A percentile compares a stretch with the other conserved stretches of the same genome.
Evolutionary conservation across 2,113 vertebrate genomes (phyloP).

Genomic region (Manacus vitellinus): DNA sequence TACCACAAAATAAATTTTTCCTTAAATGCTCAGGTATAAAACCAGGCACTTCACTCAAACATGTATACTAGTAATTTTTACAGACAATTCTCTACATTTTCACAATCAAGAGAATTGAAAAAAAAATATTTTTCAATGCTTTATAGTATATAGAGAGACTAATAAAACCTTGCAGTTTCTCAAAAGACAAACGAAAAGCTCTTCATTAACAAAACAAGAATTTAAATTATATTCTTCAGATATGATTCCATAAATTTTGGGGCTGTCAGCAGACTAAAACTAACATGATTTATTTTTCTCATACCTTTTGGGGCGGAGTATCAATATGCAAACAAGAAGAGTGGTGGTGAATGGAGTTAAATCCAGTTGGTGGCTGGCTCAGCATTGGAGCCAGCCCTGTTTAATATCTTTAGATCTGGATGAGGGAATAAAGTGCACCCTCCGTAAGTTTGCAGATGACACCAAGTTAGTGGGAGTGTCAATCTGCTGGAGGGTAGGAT

Average conservation of each 20-base stretch:
- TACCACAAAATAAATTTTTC: background rate
- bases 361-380: background rate
- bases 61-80: background rate
- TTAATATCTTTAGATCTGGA: background rate
- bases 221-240: background rate
- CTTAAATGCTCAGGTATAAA: background rate
- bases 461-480: background rate
- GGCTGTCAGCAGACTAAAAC: background rate
- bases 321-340: background rate
- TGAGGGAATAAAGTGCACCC: background rate
- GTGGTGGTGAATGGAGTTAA: background rate
- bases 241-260: background rate
- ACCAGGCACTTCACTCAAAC: background rate
- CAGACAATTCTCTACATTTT: background rate
- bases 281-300: background rate
- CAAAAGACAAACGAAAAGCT: background rate
- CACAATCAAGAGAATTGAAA: background rate
- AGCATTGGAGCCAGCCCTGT: background rate
- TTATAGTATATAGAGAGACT: background rate
- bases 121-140: background rate
- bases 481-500: background rate
- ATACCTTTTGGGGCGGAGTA: background rate
- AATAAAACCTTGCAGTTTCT: background rate
- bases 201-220: background rate
- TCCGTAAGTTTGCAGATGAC: background rate